phyloP scores from a whole-genome alignment of 1,140 invertebrate species.

The Drosophila pachea region DNA sequence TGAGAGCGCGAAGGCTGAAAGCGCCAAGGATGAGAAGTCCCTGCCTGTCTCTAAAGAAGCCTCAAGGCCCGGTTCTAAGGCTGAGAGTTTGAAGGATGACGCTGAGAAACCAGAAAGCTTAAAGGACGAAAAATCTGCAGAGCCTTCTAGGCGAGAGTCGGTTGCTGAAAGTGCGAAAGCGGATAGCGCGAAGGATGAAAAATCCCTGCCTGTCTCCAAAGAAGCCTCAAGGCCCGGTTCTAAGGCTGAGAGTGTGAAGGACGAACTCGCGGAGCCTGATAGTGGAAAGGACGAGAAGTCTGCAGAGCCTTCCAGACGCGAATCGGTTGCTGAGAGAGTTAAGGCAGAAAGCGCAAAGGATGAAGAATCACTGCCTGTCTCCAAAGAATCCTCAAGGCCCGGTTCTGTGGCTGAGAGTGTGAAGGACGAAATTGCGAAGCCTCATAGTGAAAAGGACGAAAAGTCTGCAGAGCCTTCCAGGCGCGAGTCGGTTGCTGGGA shows the following conservation, averaged over 20 bases:
- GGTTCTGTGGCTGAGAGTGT: constrained; percentile 29
- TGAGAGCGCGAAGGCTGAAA: constrained; percentile 18
- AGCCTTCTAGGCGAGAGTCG: constrained; percentile 30
- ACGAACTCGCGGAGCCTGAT: background rate
- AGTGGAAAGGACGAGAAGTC: constrained; percentile 33
- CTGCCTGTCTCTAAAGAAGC: constrained; percentile 34
- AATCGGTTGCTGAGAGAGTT: constrained; percentile 15
- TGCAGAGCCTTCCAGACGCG: constrained; percentile 18
- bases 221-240: constrained; percentile 50
- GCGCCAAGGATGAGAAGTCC: constrained; percentile 28
- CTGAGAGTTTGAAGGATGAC: constrained; percentile 35
- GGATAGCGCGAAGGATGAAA: constrained; percentile 28
- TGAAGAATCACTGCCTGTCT: constrained; percentile 17
- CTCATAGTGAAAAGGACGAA: constrained; percentile 13
- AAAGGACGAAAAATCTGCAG: constrained; percentile 24
- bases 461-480: constrained; percentile 10
- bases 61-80: constrained; percentile 40
- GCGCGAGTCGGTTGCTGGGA: constrained; percentile 27
- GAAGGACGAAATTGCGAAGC: constrained; percentile 27
- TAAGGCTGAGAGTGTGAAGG: constrained; percentile 15
- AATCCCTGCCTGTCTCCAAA: background rate
- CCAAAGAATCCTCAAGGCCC: constrained; percentile 27
- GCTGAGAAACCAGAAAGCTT: constrained; percentile 20
- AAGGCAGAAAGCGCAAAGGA: constrained; percentile 31
- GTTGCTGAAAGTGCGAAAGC: constrained; percentile 22